Evolutionary conservation across 2,797 vertebrate genomes (phyloP), one percentile per base, ranked within the genome.

Genomic region (Danio aesculapii): DNA sequence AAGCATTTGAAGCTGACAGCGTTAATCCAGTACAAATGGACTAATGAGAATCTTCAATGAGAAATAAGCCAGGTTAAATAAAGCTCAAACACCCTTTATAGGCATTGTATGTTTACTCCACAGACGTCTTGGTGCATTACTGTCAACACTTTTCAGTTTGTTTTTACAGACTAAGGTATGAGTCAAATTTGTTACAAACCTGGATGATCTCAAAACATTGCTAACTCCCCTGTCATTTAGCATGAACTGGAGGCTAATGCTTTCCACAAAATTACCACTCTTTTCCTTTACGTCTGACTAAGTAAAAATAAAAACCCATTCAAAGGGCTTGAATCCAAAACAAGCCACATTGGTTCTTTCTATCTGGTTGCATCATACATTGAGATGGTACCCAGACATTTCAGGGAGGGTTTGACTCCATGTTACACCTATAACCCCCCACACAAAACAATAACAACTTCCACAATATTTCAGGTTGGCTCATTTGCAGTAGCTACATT

Each of bases 361-460:
- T 55, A 44, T 43, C 49, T 43, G 58, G 67, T 77, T 71, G 74
- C 58, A 63, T 69, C 77, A 79, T 71, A 44, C 67, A 44, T 39
- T 44, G n/a, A 46, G 39, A 79, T 62, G 17, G 17, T 17, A 79
- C 58, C 47, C 66, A 79, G 77, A 70, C 57, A 70, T 70, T 52
- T 68, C 61, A 68, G 64, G 19, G 19, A 19, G 53, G 50, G 47
- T 70, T 62, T 52, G 55, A 69, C 30, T 79, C 66, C 44, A 50
- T 30, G n/a, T 79, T 49, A 70, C 55, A 70, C 16, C 46, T 3
- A 52, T 58, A 44, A 61, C 8, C 58, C 75, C 64, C 16, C 17
- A 64, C 57, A 77, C 77, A 70, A 8, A 12, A 64, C 58, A 72
- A 79, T 61, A 71, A 79, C 77, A 72, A 63, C 68, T 43, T 70